Conservation (phyloP, 2,888 invertebrate genomes). For the Tinea pellionella region DNA sequence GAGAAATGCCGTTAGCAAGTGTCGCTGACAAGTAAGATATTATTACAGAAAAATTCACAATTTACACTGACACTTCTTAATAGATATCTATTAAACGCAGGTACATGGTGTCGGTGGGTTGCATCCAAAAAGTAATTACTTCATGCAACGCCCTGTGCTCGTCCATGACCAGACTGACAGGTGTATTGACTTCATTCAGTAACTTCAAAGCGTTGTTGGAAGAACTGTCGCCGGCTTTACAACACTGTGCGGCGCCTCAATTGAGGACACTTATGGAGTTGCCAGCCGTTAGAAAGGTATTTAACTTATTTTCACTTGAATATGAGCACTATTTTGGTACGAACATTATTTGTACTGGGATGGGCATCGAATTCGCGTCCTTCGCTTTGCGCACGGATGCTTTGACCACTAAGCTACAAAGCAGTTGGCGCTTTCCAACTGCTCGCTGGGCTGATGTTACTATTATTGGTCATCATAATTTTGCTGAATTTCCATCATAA, state of each 20-base stretch:
- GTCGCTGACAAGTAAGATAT: slow-evolving; percentile 74
- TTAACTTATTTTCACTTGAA: background rate
- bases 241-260: slow-evolving; percentile 85
- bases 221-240: slow-evolving; percentile 78
- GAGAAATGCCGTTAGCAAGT: slow-evolving; percentile 71
- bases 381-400: too few species aligned
- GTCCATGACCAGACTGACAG: slow-evolving; percentile 83
- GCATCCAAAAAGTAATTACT: slow-evolving; percentile 80
- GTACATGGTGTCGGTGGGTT: slow-evolving; percentile 80
- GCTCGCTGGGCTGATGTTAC: too few species aligned
- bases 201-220: slow-evolving; percentile 80
- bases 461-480: too few species aligned
- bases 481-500: too few species aligned
- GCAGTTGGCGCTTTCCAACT: too few species aligned
- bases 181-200: slow-evolving; percentile 85
- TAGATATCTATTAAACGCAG: slow-evolving; percentile 22
- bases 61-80: too few species aligned
- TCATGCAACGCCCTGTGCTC: slow-evolving; percentile 79
- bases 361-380: too few species aligned
- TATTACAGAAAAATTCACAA: too few species aligned
- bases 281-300: slow-evolving; percentile 82
- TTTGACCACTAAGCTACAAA: too few species aligned
- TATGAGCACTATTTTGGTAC: background rate
- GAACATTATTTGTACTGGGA: too few species aligned
- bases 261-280: slow-evolving; percentile 86